phyloP scores from a whole-genome alignment of 2,797 vertebrate species.

The Chelonia mydas region DNA sequence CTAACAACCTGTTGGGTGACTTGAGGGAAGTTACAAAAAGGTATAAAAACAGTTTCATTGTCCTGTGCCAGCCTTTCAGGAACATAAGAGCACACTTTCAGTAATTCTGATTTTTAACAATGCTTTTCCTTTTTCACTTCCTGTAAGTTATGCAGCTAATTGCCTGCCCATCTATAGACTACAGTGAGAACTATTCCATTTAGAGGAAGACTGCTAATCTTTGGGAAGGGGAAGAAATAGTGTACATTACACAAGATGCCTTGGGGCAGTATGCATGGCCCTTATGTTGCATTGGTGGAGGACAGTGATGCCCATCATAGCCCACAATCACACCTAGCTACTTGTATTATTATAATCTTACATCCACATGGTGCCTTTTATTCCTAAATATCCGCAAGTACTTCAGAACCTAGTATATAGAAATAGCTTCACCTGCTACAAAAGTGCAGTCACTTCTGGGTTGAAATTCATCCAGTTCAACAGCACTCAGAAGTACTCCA shows the following conservation, averaged over 20 bases:
- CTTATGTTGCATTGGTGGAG: not conserved
- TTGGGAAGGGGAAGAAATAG: not conserved
- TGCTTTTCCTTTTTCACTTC: conserved; percentile 47
- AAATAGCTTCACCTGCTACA: not conserved
- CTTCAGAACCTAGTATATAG: not conserved
- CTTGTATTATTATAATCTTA: not conserved
- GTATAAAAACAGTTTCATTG: conserved; percentile 37
- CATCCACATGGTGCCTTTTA: not conserved
- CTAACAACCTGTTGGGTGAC: conserved; percentile 44
- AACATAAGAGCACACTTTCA: conserved; percentile 20
- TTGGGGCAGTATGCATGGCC: not conserved
- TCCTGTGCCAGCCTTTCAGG: conserved; percentile 40
- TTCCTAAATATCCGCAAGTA: not conserved
- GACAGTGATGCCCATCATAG: not conserved
- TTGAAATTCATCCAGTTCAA: not conserved
- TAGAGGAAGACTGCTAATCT: not conserved
- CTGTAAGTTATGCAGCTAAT: conserved; percentile 44
- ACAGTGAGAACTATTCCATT: conserved; percentile 37
- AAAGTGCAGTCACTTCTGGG: not conserved
- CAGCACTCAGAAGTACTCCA: not conserved
- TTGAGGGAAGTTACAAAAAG: conserved; percentile 62
- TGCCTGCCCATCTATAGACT: conserved; percentile 15
- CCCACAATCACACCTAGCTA: not conserved
- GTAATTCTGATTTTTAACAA: conserved; percentile 34
- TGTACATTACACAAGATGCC: not conserved